A percentile compares a stretch with the other conserved stretches of the same genome.
Evolutionary conservation across 2,113 vertebrate genomes (phyloP).

Genomic region (Mixornis gularis): DNA sequence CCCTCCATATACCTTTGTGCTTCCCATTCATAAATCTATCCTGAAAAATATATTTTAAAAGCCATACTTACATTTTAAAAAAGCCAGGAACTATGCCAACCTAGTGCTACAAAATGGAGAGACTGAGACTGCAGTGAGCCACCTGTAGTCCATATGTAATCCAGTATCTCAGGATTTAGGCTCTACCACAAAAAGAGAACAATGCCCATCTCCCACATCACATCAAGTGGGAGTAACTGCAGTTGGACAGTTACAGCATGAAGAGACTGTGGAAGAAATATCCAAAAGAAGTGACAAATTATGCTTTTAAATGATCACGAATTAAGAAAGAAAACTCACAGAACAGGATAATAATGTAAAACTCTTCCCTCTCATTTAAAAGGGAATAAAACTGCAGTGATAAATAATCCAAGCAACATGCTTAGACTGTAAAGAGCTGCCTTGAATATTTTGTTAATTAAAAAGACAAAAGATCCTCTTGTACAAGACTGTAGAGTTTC

Average conservation of each 20-base stretch:
- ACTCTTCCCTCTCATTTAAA: not conserved
- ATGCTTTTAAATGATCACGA: not conserved
- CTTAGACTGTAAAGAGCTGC: slow-evolving; percentile 2
- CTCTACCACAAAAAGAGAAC: not conserved
- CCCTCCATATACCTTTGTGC: not conserved
- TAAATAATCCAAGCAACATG: not conserved
- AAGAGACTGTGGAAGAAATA: not conserved
- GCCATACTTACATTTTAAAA: not conserved
- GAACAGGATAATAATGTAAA: not conserved
- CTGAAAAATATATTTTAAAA: not conserved
- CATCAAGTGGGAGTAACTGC: not conserved
- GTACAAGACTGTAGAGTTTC: not conserved
- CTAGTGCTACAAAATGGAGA: not conserved
- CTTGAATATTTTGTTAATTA: not conserved
- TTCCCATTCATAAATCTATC: not conserved
- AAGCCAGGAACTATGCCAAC: not conserved
- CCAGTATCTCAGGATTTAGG: not conserved
- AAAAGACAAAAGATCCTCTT: not conserved
- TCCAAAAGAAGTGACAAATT: not conserved
- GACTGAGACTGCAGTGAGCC: not conserved
- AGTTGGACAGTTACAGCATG: not conserved
- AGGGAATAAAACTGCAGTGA: not conserved
- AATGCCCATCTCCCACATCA: not conserved
- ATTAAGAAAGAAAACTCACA: not conserved
- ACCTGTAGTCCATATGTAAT: not conserved